These are phyloP conservation scores for Thinocorus orbignyianus DNA, from an alignment of 2,113 vertebrate genomes.

Conservation along the genomic window DNA sequence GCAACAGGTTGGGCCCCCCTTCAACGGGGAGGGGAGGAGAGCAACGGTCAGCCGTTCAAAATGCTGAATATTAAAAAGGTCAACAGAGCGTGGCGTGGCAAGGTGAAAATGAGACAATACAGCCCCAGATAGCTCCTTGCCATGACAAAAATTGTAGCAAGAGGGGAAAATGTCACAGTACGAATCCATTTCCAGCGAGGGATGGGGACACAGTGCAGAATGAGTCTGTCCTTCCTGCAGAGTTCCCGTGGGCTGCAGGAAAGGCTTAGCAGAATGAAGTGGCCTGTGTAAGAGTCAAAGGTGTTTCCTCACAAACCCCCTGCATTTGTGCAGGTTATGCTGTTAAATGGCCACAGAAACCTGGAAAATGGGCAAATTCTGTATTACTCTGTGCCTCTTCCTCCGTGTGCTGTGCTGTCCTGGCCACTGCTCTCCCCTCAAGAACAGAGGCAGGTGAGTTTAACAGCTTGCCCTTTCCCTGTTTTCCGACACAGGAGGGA, in stretches of 20 bases:
- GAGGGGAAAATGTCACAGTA: slow-evolving; percentile 73
- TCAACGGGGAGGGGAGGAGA: slow-evolving; percentile 60
- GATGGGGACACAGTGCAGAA: not conserved
- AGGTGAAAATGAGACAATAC: slow-evolving; percentile 61
- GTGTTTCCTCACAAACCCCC: not conserved
- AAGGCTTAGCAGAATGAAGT: not conserved
- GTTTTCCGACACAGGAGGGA: not conserved
- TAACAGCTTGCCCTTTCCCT: not conserved
- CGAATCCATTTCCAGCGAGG: slow-evolving; percentile 34
- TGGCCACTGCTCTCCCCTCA: not conserved
- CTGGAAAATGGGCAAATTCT: accelerated
- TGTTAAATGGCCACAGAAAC: not conserved
- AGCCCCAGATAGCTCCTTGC: slow-evolving; percentile 40
- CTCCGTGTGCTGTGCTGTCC: not conserved
- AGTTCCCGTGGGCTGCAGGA: not conserved
- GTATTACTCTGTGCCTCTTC: not conserved
- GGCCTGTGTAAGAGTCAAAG: not conserved
- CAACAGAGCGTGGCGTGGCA: slow-evolving; percentile 46
- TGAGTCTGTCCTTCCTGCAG: not conserved
- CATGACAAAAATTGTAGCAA: slow-evolving; percentile 54
- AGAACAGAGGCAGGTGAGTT: not conserved
- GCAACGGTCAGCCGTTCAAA: slow-evolving; percentile 66
- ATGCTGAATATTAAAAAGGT: slow-evolving; percentile 79
- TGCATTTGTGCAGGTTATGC: not conserved
- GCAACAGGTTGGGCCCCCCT: slow-evolving; percentile 55